phyloP scores from a whole-genome alignment of 2,797 vertebrate species.

The Synaphobranchus kaupii region DNA sequence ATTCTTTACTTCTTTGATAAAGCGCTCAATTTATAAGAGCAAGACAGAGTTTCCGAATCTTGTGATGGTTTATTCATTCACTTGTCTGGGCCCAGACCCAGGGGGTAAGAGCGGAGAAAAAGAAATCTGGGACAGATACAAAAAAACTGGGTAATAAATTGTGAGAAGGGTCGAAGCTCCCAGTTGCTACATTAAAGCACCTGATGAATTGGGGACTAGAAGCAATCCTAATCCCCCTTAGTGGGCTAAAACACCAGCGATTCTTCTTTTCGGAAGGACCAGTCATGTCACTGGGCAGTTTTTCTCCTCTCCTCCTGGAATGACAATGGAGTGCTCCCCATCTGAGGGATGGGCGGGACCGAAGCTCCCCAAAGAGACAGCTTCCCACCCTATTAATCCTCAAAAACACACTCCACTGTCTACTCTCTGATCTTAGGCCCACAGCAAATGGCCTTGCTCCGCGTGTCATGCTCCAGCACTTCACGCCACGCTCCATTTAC shows the following conservation, averaged over 20 bases:
- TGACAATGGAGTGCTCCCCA: conserved; percentile 13
- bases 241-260: conserved; percentile 49
- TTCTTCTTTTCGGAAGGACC: conserved; percentile 54
- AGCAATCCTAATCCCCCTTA: conserved; percentile 53
- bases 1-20: conserved; percentile 40
- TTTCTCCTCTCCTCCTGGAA: conserved; percentile 32
- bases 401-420: conserved; percentile 1
- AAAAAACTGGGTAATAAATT: conserved; percentile 66
- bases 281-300: conserved; percentile 22
- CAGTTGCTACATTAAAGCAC: conserved; percentile 50
- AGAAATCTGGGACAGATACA: conserved; percentile 57
- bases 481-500: not conserved
- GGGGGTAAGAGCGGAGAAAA: conserved; percentile 43
- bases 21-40: conserved; percentile 59
- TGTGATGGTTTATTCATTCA: conserved; percentile 53
- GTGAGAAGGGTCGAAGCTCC: conserved; percentile 45
- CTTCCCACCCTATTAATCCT: not conserved
- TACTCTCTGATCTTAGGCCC: not conserved
- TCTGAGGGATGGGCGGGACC: not conserved
- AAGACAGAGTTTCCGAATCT: conserved; percentile 52
- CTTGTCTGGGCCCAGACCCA: conserved; percentile 55
- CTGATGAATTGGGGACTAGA: conserved; percentile 67
- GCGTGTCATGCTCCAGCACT: not conserved
- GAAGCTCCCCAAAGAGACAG: not conserved
- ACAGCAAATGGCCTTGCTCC: not conserved